Evolutionary conservation across 2,888 invertebrate species (phyloP), one percentile per base, ranked within the genome.

Genomic region (Copidosoma aretas): DNA sequence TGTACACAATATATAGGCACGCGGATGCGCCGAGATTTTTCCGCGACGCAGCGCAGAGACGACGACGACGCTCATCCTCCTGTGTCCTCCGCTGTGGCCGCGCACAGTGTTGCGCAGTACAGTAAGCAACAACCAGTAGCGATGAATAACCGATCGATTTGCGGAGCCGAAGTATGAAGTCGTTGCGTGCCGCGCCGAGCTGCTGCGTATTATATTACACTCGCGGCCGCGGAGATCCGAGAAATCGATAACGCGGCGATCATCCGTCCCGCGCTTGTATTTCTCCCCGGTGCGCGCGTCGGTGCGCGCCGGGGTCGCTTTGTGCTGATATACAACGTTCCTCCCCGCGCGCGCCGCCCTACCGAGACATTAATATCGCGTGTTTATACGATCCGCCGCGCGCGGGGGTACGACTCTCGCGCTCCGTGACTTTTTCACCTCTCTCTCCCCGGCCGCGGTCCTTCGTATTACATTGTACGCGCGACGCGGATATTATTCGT

Each of bases 321-420:
- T 83, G 82, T 83, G 83, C 80, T 83, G 83, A 83, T 83, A 79
- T 76, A n/a, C n/a, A n/a, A n/a, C n/a, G n/a, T n/a, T n/a, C n/a
- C n/a, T 66, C 73, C n/a, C 39, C 17, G 22, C 22, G 59, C 19
- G 24, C 2, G 17, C 74, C 2, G 17, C 74, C 77, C 75, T 81
- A 81, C 81, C 81, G 78, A n/a, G n/a, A 80, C 81, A 81, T 82
- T 83, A 82, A 83, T 82, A 83, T 82, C 80, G 77, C 77, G 76
- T 82, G 82, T 82, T 83, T 83, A 83, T 82, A 81, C n/a, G n/a
- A n/a, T n/a, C n/a, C n/a, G n/a, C n/a, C n/a, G 81, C 80, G 79
- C 74, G 64, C 75, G 75, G 75, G 74, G 75, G 75, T 80, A 82
- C 81, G 83, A 82, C 77, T 82, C 77, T 82, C 83, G 82, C 77